Conservation (phyloP, 2,113 vertebrate genomes). For the Python bivittatus region DNA sequence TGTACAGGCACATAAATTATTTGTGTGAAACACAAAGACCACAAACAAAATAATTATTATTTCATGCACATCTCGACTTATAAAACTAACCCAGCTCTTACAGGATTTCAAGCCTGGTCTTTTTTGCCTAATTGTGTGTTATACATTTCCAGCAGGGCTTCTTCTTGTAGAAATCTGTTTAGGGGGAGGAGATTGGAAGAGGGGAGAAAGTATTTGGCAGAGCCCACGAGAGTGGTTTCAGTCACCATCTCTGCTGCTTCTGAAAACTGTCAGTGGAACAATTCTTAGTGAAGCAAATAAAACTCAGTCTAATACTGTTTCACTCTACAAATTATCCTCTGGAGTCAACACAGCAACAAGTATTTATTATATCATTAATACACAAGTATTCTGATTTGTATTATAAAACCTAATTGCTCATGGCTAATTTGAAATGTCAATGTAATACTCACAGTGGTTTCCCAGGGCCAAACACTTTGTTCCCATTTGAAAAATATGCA, state of each 20-base stretch:
- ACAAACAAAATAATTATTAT: not conserved
- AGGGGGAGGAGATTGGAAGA: not conserved
- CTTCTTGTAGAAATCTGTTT: not conserved
- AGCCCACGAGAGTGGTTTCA: too few species aligned
- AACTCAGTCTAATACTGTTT: not conserved
- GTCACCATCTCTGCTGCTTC: not conserved
- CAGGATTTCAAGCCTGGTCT: not conserved
- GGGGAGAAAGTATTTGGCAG: not conserved
- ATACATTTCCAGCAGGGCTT: not conserved
- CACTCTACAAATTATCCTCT: not conserved
- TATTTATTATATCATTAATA: slow-evolving; percentile 4
- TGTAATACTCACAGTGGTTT: slow-evolving; percentile 8
- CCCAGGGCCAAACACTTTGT: not conserved
- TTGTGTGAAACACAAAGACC: not conserved
- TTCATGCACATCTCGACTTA: not conserved
- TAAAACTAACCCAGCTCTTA: not conserved
- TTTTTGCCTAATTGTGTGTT: not conserved
- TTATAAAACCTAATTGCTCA: not conserved
- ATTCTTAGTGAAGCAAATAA: not conserved
- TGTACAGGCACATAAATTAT: not conserved
- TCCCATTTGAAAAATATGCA: slow-evolving; percentile 6
- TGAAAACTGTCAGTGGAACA: not conserved
- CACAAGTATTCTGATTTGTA: not conserved
- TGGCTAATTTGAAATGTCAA: slow-evolving; percentile 10
- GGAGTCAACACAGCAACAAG: not conserved